Percentiles rank a stretch among this genome's conserved stretches.
phyloP scores from a whole-genome alignment of 2,113 vertebrate genomes.

The Perca schrenkii region DNA sequence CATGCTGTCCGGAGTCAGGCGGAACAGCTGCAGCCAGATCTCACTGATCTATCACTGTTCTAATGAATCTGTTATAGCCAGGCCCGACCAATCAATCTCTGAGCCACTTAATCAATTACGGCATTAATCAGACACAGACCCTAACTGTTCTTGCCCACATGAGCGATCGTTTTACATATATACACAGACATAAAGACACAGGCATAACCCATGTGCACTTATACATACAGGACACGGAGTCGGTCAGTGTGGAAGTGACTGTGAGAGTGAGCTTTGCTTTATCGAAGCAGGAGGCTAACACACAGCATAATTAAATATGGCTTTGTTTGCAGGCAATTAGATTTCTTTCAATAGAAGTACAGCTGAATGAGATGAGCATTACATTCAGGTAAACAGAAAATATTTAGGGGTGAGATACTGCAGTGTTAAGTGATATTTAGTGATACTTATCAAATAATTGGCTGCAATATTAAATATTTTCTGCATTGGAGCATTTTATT shows the following conservation, averaged over 20 bases:
- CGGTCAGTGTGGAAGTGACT: not conserved
- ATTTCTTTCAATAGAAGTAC: not conserved
- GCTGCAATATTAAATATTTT: not conserved
- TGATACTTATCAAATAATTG: not conserved
- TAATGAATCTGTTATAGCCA: constrained; percentile 78
- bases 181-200: constrained; percentile 28
- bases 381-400: constrained; percentile 11
- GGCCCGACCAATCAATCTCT: constrained; percentile 70
- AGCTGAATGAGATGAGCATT: constrained; percentile 6
- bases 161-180: constrained; percentile 62
- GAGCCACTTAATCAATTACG: constrained; percentile 70
- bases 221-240: not conserved
- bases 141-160: constrained; percentile 48
- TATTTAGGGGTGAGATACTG: constrained; percentile 7
- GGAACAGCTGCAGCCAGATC: constrained; percentile 75
- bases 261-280: constrained; percentile 7
- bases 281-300: not conserved
- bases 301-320: constrained; percentile 4
- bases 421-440: not conserved
- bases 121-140: constrained; percentile 67
- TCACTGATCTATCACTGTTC: constrained; percentile 73
- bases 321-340: constrained; percentile 18
- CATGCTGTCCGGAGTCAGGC: constrained; percentile 61
- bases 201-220: constrained; percentile 3
- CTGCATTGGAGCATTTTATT: constrained; percentile 15